Percentiles rank a stretch among this genome's conserved stretches.
Conservation (phyloP, 2,797 vertebrate species). For the Chanos chanos region DNA sequence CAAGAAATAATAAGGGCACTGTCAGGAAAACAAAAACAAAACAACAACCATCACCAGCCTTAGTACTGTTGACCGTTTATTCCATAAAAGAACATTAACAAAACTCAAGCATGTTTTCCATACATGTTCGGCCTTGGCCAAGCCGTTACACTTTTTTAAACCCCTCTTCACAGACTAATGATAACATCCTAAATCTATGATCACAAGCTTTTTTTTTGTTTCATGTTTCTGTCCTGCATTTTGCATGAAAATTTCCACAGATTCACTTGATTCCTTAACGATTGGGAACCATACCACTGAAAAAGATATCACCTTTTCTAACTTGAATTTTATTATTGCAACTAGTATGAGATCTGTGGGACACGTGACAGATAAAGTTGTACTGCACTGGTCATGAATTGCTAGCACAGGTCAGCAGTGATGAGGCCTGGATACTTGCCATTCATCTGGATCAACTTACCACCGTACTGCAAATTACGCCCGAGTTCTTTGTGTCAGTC, state of each 20-base stretch:
- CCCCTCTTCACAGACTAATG: slow-evolving; percentile 4
- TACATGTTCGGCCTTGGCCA: slow-evolving; percentile 28
- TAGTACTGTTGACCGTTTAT: slow-evolving; percentile 78
- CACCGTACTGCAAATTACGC: no score
- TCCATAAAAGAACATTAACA: slow-evolving; percentile 79
- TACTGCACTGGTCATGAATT: background rate
- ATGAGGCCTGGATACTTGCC: no score
- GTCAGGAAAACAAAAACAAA: no score
- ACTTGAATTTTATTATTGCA: slow-evolving; percentile 3
- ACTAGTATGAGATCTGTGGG: background rate
- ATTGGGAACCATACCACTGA: background rate
- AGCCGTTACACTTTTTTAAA: slow-evolving; percentile 57
- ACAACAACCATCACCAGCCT: slow-evolving; percentile 25
- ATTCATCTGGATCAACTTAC: no score
- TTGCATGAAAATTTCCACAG: slow-evolving; percentile 14
- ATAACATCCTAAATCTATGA: slow-evolving; percentile 13
- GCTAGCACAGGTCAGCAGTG: no score
- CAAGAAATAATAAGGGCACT: no score
- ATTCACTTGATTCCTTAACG: background rate
- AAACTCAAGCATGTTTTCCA: slow-evolving; percentile 64
- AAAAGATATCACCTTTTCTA: no score
- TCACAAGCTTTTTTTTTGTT: slow-evolving; percentile 23
- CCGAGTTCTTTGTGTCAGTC: no score
- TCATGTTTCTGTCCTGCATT: background rate
- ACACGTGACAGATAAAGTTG: background rate